Percentiles rank a stretch among this genome's conserved stretches.
These are phyloP conservation scores for Antidorcas marsupialis DNA, from an alignment of 2,113 vertebrate genomes.

Conservation along the genomic window DNA sequence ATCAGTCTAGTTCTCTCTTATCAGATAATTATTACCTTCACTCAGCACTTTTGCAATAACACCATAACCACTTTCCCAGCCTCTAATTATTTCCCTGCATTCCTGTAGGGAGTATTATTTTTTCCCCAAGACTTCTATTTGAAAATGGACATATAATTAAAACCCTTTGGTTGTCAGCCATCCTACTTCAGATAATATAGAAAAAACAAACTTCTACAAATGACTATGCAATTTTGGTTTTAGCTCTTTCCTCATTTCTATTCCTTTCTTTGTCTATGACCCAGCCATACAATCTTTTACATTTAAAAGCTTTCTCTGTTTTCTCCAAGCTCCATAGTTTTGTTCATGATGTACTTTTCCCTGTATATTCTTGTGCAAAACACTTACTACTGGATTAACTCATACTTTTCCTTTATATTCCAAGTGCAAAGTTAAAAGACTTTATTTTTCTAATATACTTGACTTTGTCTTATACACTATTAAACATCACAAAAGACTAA, in stretches of 20 bases:
- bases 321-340: neutral
- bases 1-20: neutral
- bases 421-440: neutral
- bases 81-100: neutral
- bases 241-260: neutral
- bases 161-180: neutral
- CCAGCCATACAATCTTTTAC: neutral
- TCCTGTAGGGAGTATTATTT: neutral
- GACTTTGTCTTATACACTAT: neutral
- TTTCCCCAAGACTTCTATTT: neutral
- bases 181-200: neutral
- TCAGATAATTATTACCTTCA: neutral
- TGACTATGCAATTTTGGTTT: neutral
- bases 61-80: neutral
- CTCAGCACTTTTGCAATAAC: neutral
- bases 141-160: neutral
- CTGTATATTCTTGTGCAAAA: neutral
- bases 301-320: neutral
- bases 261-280: neutral
- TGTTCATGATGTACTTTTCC: neutral
- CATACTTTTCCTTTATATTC: neutral
- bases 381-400: neutral
- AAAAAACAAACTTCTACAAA: neutral
- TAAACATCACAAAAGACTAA: neutral
- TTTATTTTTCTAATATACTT: neutral